phyloP scores from a whole-genome alignment of 1,140 invertebrate species.

The Drosophila littoralis region DNA sequence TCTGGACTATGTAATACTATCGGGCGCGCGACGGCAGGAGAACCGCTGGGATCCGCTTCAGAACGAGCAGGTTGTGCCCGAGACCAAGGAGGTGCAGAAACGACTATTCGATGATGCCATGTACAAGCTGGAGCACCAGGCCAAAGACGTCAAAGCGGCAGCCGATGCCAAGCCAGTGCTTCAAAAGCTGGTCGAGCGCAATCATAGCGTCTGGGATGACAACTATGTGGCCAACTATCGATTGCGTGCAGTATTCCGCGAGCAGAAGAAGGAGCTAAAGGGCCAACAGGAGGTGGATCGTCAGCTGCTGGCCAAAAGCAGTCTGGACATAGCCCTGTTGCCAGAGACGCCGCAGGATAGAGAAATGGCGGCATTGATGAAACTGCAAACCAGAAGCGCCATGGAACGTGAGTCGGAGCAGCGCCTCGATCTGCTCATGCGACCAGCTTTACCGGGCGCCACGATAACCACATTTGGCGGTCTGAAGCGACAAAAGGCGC shows the following conservation, averaged over 20 bases:
- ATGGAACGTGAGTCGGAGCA: constrained; percentile 84
- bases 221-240: constrained; percentile 95
- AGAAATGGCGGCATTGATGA: constrained; percentile 91
- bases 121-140: constrained; percentile 97
- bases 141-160: constrained; percentile 90
- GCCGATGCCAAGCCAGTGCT: constrained; percentile 90
- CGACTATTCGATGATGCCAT: constrained; percentile 97
- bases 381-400: constrained; percentile 86
- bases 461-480: constrained; percentile 86
- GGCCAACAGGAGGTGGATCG: constrained; percentile 88
- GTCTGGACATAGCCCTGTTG: constrained; percentile 91
- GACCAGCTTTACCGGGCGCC: constrained; percentile 86
- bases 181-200: constrained; percentile 90
- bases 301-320: constrained; percentile 90
- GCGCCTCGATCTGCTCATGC: constrained; percentile 86
- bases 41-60: constrained; percentile 98
- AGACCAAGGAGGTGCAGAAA: constrained; percentile 94
- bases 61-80: constrained; percentile 97
- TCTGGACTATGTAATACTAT: constrained; percentile 98
- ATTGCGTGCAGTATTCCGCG: constrained; percentile 92
- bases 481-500: constrained; percentile 85
- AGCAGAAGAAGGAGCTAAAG: constrained; percentile 91
- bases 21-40: constrained; percentile 97
- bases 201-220: constrained; percentile 93
- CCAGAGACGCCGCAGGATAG: constrained; percentile 92